Conservation (phyloP, 2,113 vertebrate genomes). For the Sylvia atricapilla region DNA sequence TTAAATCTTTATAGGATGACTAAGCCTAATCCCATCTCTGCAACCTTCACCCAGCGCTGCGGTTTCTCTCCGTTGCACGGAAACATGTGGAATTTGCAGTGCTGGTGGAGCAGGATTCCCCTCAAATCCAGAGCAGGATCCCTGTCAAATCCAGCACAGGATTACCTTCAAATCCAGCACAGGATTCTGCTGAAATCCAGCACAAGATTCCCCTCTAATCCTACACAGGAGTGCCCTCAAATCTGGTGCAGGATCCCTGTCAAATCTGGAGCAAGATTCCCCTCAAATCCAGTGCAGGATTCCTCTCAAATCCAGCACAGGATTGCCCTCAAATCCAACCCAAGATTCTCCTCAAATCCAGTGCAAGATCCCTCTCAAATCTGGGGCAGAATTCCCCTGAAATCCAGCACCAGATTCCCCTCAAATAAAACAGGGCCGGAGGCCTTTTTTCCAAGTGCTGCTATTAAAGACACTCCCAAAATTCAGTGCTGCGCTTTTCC, state of each 20-base stretch:
- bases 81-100: neutral
- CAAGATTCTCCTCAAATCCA: rapidly evolving
- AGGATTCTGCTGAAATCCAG: rapidly evolving
- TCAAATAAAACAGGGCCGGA: neutral
- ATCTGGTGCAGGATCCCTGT: rapidly evolving
- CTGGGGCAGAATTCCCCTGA: neutral
- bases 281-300: neutral
- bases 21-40: neutral
- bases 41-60: rapidly evolving
- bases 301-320: rapidly evolving
- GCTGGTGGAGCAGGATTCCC: neutral
- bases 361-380: neutral
- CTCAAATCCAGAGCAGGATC: neutral
- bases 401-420: neutral
- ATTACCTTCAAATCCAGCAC: rapidly evolving
- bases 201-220: neutral
- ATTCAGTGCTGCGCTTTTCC: neutral
- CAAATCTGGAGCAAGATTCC: rapidly evolving
- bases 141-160: neutral
- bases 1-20: neutral
- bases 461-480: neutral
- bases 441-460: neutral
- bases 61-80: rapidly evolving
- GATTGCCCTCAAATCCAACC: neutral
- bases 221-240: rapidly evolving